phyloP scores from a whole-genome alignment of 2,888 invertebrate genomes.

The Athrips mouffetella region DNA sequence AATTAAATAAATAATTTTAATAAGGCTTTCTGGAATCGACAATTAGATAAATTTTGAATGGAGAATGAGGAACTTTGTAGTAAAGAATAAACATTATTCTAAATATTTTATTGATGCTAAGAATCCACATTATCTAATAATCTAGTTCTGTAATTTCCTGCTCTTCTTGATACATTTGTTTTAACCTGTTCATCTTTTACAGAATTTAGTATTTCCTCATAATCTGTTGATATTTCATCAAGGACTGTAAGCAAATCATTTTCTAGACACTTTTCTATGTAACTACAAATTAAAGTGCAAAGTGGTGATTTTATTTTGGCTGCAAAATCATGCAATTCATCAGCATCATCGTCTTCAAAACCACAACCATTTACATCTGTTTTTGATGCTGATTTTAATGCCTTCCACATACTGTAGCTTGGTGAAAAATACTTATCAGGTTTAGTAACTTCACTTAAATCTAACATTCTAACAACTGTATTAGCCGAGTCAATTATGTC shows the following conservation, averaged over 20 bases:
- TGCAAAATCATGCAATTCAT: conserved; percentile 45
- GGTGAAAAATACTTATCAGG: conserved; percentile 51
- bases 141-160: conserved; percentile 47
- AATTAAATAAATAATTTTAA: no score
- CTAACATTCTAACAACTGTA: conserved; percentile 46
- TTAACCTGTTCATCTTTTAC: conserved; percentile 40
- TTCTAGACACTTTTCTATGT: conserved; percentile 52
- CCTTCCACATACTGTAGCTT: conserved; percentile 58
- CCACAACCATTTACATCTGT: conserved; percentile 41
- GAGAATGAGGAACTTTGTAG: neutral
- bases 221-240: conserved; percentile 45
- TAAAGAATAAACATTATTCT: neutral
- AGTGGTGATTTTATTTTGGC: conserved; percentile 49
- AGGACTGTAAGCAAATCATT: conserved; percentile 44
- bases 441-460: conserved; percentile 39
- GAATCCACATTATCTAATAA: conserved; percentile 51
- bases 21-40: no score
- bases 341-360: conserved; percentile 50
- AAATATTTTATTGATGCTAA: conserved; percentile 23
- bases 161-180: conserved; percentile 40
- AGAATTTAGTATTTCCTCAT: conserved; percentile 45
- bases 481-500: conserved; percentile 57
- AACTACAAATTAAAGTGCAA: conserved; percentile 47
- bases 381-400: conserved; percentile 39
- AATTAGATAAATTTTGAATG: no score